phyloP scores from a whole-genome alignment of 2,797 vertebrate genomes.

The Pempheris klunzingeri region DNA sequence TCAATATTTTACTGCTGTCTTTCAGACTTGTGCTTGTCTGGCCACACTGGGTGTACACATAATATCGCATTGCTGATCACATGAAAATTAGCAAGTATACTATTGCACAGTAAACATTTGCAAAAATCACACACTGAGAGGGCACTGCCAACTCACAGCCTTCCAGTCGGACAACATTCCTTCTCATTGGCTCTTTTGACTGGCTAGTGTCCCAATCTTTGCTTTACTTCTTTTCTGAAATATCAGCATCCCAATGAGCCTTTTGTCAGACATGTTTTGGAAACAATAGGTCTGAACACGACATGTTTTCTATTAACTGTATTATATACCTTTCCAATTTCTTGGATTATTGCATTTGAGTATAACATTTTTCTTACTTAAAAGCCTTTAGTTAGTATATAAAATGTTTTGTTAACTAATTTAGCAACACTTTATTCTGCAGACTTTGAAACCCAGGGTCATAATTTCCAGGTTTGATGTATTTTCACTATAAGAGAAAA shows the following conservation, averaged over 20 bases:
- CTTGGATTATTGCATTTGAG: neutral
- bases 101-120: conserved; percentile 3
- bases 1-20: conserved; percentile 40
- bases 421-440: neutral
- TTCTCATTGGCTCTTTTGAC: neutral
- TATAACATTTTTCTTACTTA: neutral
- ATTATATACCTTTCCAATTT: neutral
- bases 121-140: conserved; percentile 4
- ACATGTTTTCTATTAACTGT: neutral
- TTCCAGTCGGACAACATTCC: neutral
- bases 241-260: conserved; percentile 13
- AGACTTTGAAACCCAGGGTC: neutral
- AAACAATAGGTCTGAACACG: neutral
- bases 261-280: conserved; percentile 4
- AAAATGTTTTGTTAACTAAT: neutral
- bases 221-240: neutral
- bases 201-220: neutral
- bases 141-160: neutral
- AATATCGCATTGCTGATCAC: conserved; percentile 7
- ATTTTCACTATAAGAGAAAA: neutral
- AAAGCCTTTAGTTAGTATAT: neutral
- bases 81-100: conserved; percentile 8
- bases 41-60: conserved; percentile 14
- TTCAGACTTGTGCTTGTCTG: conserved; percentile 35
- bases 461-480: neutral